These are phyloP conservation scores for Eueides isabella DNA, from an alignment of 1,140 invertebrate species.

Conservation along the genomic window DNA sequence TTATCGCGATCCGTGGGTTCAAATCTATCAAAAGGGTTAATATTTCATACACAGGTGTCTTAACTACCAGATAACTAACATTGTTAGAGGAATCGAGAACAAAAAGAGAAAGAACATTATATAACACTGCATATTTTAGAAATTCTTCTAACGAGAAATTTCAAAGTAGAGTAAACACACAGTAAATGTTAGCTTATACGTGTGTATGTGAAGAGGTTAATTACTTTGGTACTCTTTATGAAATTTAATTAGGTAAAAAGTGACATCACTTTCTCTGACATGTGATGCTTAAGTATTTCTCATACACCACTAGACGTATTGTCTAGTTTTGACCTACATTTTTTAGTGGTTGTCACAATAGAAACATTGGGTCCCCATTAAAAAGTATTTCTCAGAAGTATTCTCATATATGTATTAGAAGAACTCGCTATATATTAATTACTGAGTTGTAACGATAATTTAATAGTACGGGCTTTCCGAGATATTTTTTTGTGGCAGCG, in stretches of 20 bases:
- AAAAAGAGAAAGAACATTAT: background rate
- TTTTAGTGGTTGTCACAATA: constrained; percentile 20
- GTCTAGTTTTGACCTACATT: constrained; percentile 24
- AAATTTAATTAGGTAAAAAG: constrained; percentile 17
- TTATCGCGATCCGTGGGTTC: too few species aligned
- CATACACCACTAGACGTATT: constrained; percentile 29
- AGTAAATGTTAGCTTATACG: background rate
- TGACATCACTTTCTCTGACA: constrained; percentile 29
- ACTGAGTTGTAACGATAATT: background rate
- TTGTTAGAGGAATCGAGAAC: background rate
- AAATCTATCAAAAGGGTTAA: too few species aligned
- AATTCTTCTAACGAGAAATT: constrained; percentile 16
- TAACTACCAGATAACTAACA: background rate
- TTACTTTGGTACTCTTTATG: constrained; percentile 1
- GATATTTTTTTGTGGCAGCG: background rate
- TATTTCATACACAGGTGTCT: background rate
- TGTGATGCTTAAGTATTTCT: constrained; percentile 23
- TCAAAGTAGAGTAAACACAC: background rate
- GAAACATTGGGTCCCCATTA: constrained; percentile 14
- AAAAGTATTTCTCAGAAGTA: background rate
- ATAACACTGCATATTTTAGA: constrained; percentile 8
- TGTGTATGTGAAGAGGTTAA: constrained; percentile 12
- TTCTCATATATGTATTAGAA: background rate
- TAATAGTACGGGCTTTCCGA: background rate
- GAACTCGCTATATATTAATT: background rate